Conservation (phyloP, 2,888 invertebrate genomes). For the Eupithecia subfuscata region DNA sequence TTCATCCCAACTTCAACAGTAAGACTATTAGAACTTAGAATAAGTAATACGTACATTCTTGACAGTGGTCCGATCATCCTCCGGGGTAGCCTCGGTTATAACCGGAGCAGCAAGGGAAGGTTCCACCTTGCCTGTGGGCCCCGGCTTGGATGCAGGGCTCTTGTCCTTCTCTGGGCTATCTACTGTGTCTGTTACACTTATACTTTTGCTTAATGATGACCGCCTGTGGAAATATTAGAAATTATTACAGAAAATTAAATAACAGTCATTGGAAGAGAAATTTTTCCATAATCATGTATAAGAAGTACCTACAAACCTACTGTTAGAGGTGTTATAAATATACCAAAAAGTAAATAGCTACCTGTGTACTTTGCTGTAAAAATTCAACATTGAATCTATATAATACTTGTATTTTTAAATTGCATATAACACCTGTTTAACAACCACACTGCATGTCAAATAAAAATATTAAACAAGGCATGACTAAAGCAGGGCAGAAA, state of each 20-base stretch:
- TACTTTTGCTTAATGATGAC: slow-evolving; percentile 71
- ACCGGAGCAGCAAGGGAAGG: slow-evolving; percentile 44
- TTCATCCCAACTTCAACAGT: too few species aligned
- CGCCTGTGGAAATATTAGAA: slow-evolving; percentile 53
- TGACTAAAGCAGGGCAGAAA: slow-evolving; percentile 4
- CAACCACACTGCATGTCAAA: slow-evolving; percentile 1
- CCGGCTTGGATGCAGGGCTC: slow-evolving; percentile 47
- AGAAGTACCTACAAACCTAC: background rate
- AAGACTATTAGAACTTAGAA: background rate
- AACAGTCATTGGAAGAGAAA: background rate
- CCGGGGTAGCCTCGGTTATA: slow-evolving; percentile 36
- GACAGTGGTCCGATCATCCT: slow-evolving; percentile 70
- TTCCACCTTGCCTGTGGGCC: slow-evolving; percentile 51
- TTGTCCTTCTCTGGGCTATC: slow-evolving; percentile 60
- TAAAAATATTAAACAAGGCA: slow-evolving; percentile 13
- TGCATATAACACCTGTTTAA: background rate
- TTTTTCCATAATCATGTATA: background rate
- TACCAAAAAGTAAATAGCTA: background rate
- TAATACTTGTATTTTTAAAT: background rate
- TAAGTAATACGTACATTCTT: slow-evolving; percentile 60
- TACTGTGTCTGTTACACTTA: slow-evolving; percentile 59
- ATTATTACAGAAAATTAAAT: background rate
- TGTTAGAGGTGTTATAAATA: background rate
- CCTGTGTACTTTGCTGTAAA: background rate
- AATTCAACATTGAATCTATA: background rate